phyloP scores from a whole-genome alignment of 2,797 vertebrate species.

The Streptopelia turtur region DNA sequence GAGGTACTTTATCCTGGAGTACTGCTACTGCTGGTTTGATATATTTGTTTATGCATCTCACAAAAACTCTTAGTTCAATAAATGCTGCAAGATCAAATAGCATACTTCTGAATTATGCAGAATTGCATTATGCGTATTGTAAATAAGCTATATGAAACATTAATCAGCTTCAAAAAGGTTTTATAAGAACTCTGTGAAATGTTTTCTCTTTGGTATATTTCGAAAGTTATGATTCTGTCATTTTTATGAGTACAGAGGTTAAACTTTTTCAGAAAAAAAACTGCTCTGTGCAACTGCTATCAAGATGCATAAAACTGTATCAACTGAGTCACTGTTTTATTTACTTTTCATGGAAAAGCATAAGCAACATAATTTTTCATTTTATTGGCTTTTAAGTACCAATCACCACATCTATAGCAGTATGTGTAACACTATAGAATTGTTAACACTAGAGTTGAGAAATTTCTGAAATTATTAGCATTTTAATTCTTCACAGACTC shows the following conservation, averaged over 20 bases:
- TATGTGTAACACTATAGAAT: not conserved
- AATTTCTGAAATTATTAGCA: not conserved
- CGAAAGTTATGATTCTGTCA: not conserved
- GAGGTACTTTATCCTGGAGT: conserved; percentile 7
- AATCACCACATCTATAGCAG: not conserved
- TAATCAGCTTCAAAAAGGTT: conserved; percentile 29
- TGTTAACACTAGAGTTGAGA: not conserved
- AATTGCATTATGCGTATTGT: conserved; percentile 61
- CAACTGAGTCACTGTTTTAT: not conserved
- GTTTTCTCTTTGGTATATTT: not conserved
- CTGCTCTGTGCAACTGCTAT: not conserved
- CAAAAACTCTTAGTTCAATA: conserved; percentile 41
- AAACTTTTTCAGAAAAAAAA: not conserved
- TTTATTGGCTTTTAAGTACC: not conserved
- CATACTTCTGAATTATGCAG: conserved; percentile 70
- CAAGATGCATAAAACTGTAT: not conserved
- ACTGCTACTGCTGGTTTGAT: not conserved
- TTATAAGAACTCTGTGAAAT: not conserved
- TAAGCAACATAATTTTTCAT: not conserved
- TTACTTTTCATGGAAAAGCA: not conserved
- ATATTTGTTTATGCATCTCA: conserved; percentile 29
- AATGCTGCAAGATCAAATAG: conserved; percentile 62
- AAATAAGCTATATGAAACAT: conserved; percentile 73
- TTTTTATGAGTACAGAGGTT: not conserved
- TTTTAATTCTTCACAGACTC: not conserved